Conservation (phyloP, 2,888 invertebrate species). For the Scaptomyza cyrtandrae region DNA sequence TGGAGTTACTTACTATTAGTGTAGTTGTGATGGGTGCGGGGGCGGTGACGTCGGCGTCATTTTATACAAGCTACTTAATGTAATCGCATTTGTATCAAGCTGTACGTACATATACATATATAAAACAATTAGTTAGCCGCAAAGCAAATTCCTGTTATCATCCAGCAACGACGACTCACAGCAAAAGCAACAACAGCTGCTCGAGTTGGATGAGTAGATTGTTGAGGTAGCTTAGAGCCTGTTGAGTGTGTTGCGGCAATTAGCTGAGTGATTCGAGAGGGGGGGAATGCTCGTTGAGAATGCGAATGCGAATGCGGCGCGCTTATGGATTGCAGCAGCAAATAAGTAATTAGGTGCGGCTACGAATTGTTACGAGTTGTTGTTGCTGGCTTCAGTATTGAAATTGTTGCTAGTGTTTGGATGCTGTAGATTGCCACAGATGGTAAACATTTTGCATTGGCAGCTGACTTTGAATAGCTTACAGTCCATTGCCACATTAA, state of each 20-base stretch:
- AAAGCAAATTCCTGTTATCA: conserved; percentile 56
- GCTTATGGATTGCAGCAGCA: conserved; percentile 55
- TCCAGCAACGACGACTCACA: conserved; percentile 46
- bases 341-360: conserved; percentile 55
- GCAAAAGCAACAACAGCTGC: conserved; percentile 16
- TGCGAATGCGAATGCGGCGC: conserved; percentile 24
- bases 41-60: background rate
- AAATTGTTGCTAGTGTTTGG: conserved; percentile 7
- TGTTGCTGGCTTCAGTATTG: conserved; percentile 2
- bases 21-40: background rate
- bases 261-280: conserved; percentile 56
- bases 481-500: conserved; percentile 61
- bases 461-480: conserved; percentile 59
- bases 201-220: conserved; percentile 36
- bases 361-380: conserved; percentile 6
- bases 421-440: conserved; percentile 24
- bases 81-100: conserved; percentile 68
- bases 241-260: conserved; percentile 57
- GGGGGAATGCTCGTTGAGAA: conserved; percentile 32
- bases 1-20: conserved; percentile 16
- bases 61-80: conserved; percentile 62
- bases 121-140: conserved; percentile 40
- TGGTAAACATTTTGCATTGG: conserved; percentile 48
- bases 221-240: conserved; percentile 55
- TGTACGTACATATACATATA: conserved; percentile 4